Evolutionary conservation across 1,140 invertebrate species (phyloP), one percentile per base, ranked within the genome.

Genomic region (Dysdera silvatica): DNA sequence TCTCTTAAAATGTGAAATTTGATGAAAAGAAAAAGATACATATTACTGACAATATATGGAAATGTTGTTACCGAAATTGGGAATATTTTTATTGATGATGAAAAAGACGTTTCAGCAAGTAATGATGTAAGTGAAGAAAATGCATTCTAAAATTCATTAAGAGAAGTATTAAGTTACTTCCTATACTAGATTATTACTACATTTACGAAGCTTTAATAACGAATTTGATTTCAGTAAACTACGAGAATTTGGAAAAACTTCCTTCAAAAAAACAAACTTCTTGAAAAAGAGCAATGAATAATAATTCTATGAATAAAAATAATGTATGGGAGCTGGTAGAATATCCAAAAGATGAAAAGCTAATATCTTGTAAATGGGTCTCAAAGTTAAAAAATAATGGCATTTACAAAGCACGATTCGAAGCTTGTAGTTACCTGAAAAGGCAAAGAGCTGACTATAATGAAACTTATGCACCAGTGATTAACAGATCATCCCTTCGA

Each of bases 341-440:
- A 2, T 40, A 2, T 12, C 63, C 54, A 41, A 24, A 51, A 18
- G n/a, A 61, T 33, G 20, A 29, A 31, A 66, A 47, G 26, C 31
- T 43, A 6, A 28, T 67, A 14, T 26, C 45, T 23, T 45, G 52
- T 31, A 37, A 33, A 43, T 67, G 61, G 65, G 54, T 67, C 16
- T 3, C 37, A 12, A 16, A 18, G 1, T 31, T 58, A 2, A 53
- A 61, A 24, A 6, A 33, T 18, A 24, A 29, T n/a, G 37, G 26
- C 35, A 24, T 33, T 20, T 40, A 47, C 41, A 80, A 78, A 69
- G 76, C 79, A 28, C 59, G 76, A 43, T 68, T 79, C 45, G 76
- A 78, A 35, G 75, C 71, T 10, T 23, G 33, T 12, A 61, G 69
- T 7, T 71, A 54, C 41, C 41, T 55, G 23, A 70, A 73, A 43